Conservation (phyloP, 1,140 invertebrate genomes). For the Yoshiicerus persimilis region DNA sequence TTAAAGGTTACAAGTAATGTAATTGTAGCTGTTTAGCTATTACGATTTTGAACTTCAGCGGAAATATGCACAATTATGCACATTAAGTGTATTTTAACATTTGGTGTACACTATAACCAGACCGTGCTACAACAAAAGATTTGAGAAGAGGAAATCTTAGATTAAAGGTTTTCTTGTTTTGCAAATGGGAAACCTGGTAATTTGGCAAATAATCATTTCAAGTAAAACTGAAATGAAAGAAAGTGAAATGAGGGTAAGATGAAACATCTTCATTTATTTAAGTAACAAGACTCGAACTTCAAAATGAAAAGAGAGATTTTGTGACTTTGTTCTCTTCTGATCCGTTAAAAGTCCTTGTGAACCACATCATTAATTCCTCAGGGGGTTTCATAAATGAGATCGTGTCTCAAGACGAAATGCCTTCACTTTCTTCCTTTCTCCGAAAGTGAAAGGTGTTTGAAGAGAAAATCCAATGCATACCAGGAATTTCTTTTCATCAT, state of each 20-base stretch:
- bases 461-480: not conserved
- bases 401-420: not conserved
- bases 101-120: no score
- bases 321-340: not conserved
- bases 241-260: not conserved
- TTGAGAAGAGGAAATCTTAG: no score
- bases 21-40: no score
- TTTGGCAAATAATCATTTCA: no score
- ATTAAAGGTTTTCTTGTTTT: no score
- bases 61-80: no score
- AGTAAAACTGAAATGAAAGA: not conserved
- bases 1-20: no score
- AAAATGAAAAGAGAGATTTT: not conserved
- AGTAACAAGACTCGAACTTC: not conserved
- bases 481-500: not conserved
- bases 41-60: no score
- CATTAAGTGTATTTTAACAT: no score
- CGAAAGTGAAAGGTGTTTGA: not conserved
- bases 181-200: no score
- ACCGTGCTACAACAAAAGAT: no score
- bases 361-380: not conserved
- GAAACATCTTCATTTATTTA: not conserved
- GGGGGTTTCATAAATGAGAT: not conserved
- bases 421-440: not conserved
- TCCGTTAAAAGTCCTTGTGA: not conserved